These are phyloP conservation scores for Cephalopterus ornatus DNA, from an alignment of 2,113 vertebrate genomes.

Conservation along the genomic window DNA sequence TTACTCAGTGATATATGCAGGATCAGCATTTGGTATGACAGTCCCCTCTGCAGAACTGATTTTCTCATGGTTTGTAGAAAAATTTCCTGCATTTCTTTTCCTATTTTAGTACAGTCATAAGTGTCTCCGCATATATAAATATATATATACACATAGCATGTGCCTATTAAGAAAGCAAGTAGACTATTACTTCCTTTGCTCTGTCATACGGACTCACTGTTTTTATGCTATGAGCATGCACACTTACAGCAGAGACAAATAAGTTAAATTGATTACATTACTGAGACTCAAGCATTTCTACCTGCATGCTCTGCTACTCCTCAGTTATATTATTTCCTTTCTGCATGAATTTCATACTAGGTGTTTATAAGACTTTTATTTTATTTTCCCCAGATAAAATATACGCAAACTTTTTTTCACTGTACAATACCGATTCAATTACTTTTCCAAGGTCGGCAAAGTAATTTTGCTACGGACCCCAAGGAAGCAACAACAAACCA, in stretches of 20 bases:
- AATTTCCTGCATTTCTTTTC: neutral
- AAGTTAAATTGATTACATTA: neutral
- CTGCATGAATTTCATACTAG: neutral
- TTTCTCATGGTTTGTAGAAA: neutral
- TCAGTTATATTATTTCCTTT: neutral
- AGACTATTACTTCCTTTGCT: neutral
- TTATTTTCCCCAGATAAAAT: neutral
- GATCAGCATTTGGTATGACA: neutral
- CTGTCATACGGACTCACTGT: neutral
- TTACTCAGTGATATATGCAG: rapidly evolving
- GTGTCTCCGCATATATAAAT: neutral
- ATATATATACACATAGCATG: rapidly evolving
- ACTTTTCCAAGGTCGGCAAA: neutral
- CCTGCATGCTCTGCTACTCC: neutral
- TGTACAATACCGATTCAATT: neutral
- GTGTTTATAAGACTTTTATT: neutral
- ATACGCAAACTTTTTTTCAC: neutral
- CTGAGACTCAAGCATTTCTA: neutral
- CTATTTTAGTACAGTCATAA: neutral
- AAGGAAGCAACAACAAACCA: neutral
- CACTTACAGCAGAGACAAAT: neutral
- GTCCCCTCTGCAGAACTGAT: neutral
- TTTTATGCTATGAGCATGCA: neutral
- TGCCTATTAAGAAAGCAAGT: neutral
- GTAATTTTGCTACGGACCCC: neutral